Evolutionary conservation across 2,888 invertebrate species (phyloP), one percentile per base, ranked within the genome.

Genomic region (Thalpophila matura): DNA sequence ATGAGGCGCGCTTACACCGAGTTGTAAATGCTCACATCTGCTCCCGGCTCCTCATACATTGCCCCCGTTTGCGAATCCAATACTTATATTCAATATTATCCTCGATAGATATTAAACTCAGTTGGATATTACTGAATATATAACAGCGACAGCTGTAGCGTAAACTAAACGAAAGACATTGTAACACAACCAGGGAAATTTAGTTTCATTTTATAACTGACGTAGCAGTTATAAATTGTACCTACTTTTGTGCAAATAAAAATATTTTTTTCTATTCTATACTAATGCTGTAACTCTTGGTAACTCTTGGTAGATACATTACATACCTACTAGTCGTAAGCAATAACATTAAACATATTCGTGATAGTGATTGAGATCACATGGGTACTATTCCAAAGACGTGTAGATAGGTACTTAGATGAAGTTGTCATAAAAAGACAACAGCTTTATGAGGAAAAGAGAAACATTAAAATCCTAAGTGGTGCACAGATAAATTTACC

Each of bases 101-200:
- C 80, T 70, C 69, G 72, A 77, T 88, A 84, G 87, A 91, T 91
- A 91, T 91, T 90, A 89, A 89, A 90, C 81, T 84, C 82, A 74
- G 77, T 78, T 77, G 59, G 84, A 87, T 86, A 86, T 87, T 86
- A 79, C 79, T 77, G 86, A 83, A 88, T 85, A 85, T 82, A 84
- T 85, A 86, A 54, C 54, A 83, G 85, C 84, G 85, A 86, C 91
- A 89, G 91, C 87, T 91, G 91, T 86, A 84, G 73, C 74, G 72
- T 83, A 80, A 83, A 78, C 80, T 84, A 77, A 62, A 55, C 46
- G 75, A 77, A 74, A 77, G 74, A 61, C 62, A 47, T 51, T 50
- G 37, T 35, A n/a, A 40, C 40, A 35, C 24, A n/a, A n/a, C n/a
- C n/a, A 14, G 12, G 10, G 18, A 47, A 46, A 5, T 38, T 37